These are phyloP conservation scores for Stylophora pistillata DNA, from an alignment of 64 coral and sea anemone genomes.

Conservation along the genomic window DNA sequence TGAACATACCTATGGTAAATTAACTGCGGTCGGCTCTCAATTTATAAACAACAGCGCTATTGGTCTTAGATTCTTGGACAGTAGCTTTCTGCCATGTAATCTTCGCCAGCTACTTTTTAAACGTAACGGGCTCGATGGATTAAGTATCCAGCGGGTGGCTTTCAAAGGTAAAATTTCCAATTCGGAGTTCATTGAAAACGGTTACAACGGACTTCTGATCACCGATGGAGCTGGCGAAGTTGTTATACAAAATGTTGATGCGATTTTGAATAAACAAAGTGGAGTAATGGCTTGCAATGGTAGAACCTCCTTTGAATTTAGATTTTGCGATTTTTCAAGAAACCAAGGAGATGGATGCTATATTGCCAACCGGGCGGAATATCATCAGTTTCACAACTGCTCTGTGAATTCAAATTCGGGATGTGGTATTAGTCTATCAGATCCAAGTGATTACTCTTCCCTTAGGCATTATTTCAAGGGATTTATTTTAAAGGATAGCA, in stretches of 20 bases:
- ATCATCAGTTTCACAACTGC: slow-evolving; percentile 35
- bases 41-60: slow-evolving; percentile 40
- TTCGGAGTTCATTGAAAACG: slow-evolving; percentile 26
- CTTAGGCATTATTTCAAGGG: not conserved
- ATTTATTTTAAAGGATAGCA: slow-evolving; percentile 12
- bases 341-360: slow-evolving; percentile 52
- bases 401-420: not conserved
- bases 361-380: slow-evolving; percentile 46
- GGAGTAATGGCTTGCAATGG: slow-evolving; percentile 54
- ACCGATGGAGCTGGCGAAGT: slow-evolving; percentile 31
- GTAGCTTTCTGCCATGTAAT: not conserved
- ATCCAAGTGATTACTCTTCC: not conserved
- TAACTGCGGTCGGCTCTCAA: not conserved
- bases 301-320: not conserved
- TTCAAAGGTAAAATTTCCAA: slow-evolving; percentile 28
- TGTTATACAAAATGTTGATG: not conserved
- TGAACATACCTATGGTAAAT: slow-evolving; percentile 9
- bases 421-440: slow-evolving; percentile 39
- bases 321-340: slow-evolving; percentile 6
- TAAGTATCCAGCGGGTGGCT: slow-evolving; percentile 4
- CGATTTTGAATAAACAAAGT: slow-evolving; percentile 17
- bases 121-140: slow-evolving; percentile 37
- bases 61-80: too few species aligned
- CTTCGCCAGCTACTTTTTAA: slow-evolving; percentile 12
- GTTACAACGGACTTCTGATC: slow-evolving; percentile 14